Conservation (phyloP, 2,888 invertebrate species). For the Epinotia nisella region DNA sequence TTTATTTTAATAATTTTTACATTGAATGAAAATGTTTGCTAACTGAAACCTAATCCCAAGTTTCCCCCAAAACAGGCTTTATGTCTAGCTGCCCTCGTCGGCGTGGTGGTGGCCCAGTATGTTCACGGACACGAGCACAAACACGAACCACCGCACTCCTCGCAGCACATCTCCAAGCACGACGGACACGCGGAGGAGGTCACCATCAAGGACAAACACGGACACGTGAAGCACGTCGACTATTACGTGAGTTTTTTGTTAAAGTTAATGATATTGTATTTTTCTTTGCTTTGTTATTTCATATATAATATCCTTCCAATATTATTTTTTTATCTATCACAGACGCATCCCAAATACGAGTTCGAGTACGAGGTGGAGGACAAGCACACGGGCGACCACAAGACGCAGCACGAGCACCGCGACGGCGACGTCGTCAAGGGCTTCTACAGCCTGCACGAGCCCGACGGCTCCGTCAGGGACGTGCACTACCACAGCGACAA, state of each 20-base stretch:
- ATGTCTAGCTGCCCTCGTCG: constrained; percentile 17
- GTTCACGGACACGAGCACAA: constrained; percentile 53
- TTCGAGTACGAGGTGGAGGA: constrained; percentile 79
- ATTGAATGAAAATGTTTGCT: no score
- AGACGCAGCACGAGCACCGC: constrained; percentile 74
- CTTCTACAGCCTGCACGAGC: constrained; percentile 80
- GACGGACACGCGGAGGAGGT: constrained; percentile 47
- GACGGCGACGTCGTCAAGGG: constrained; percentile 85
- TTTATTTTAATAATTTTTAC: background rate
- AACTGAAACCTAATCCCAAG: background rate
- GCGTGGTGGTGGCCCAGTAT: constrained; percentile 47
- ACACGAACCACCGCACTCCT: constrained; percentile 50
- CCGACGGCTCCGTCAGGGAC: constrained; percentile 73
- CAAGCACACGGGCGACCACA: constrained; percentile 78
- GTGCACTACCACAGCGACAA: constrained; percentile 62
- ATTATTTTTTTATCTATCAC: constrained; percentile 25
- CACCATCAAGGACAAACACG: constrained; percentile 45
- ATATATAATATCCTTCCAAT: background rate
- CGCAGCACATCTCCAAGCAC: constrained; percentile 51
- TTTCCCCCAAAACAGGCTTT: no score
- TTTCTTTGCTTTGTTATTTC: no score
- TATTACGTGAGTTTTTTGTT: constrained; percentile 50
- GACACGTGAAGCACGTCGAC: constrained; percentile 44
- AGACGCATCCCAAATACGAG: constrained; percentile 60
- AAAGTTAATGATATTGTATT: no score